Evolutionary conservation across 2,888 invertebrate species (phyloP), one percentile per base, ranked within the genome.

Genomic region (Dascillus cervinus): DNA sequence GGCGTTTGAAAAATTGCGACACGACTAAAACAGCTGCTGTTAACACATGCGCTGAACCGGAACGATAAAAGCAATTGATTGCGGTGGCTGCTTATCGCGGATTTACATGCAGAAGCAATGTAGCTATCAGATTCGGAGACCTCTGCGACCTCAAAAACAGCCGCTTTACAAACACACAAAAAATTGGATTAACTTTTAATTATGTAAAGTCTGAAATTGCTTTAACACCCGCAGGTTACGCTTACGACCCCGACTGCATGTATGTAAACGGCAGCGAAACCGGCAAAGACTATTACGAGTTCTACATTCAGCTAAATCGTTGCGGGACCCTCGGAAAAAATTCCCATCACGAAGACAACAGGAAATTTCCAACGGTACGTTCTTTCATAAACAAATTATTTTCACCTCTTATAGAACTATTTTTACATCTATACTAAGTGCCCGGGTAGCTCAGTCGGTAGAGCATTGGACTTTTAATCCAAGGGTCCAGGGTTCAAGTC

Each of bases 231-330:
- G 4, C 64, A 85, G 89, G 92, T 30, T 92, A 91, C 62, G 88
- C 91, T 0, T 90, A 91, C 58, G 91, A 92, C 59, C 87, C 88
- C 0, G 90, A 91, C 61, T 92, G 92, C 60, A 89, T 92, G 77
- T 92, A 92, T 65, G 85, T 92, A 43, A 92, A 92, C 66, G 92
- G 91, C 1, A n/a, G n/a, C n/a, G n/a, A n/a, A n/a, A 86, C 90
- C 0, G 91, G 91, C 1, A 70, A 87, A 4, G 88, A 88, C 57
- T 87, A 88, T 62, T 91, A 92, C 63, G 91, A 92, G 69, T 92
- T 92, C 67, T 88, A 83, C 64, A 92, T 92, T 51, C 89, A 90
- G 62, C 67, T 92, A 34, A 92, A 92, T 67, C 75, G 91, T 41
- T 92, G 91, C 58, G 92, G 91, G 14, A 92, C 91, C 3, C 70